Conservation (phyloP, 2,113 vertebrate genomes). For the Oreochromis spilurus region DNA sequence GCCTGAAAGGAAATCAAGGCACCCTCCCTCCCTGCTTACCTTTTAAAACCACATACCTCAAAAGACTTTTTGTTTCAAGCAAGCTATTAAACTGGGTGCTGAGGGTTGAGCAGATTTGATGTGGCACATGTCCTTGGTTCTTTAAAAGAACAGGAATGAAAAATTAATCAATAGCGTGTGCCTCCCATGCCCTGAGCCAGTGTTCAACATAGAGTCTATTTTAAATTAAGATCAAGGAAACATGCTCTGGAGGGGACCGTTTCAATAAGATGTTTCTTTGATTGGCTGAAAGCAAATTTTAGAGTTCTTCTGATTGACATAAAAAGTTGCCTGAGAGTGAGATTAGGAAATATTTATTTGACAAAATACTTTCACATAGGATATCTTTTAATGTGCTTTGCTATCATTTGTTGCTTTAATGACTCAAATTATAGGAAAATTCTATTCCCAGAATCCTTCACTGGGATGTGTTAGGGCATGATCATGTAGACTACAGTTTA, state of each 20-base stretch:
- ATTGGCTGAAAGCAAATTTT: slow-evolving; percentile 37
- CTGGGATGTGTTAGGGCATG: neutral
- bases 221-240: slow-evolving; percentile 68
- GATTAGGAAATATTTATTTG: slow-evolving; percentile 8
- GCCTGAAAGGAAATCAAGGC: slow-evolving; percentile 57
- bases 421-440: neutral
- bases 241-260: slow-evolving; percentile 22
- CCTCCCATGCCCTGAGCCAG: slow-evolving; percentile 37
- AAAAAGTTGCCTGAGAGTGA: slow-evolving; percentile 6
- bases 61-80: slow-evolving; percentile 64
- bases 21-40: slow-evolving; percentile 28
- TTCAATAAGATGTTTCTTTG: slow-evolving; percentile 47
- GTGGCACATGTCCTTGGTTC: slow-evolving; percentile 70
- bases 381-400: neutral
- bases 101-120: slow-evolving; percentile 61
- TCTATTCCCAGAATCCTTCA: neutral
- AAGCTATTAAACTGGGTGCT: slow-evolving; percentile 53
- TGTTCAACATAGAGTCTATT: slow-evolving; percentile 53
- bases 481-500: neutral
- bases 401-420: neutral
- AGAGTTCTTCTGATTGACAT: slow-evolving; percentile 33
- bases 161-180: slow-evolving; percentile 59
- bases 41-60: slow-evolving; percentile 38
- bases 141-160: slow-evolving; percentile 68
- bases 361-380: neutral